These are phyloP conservation scores for Neopipo cinnamomea DNA, from an alignment of 2,113 vertebrate genomes.

Conservation along the genomic window DNA sequence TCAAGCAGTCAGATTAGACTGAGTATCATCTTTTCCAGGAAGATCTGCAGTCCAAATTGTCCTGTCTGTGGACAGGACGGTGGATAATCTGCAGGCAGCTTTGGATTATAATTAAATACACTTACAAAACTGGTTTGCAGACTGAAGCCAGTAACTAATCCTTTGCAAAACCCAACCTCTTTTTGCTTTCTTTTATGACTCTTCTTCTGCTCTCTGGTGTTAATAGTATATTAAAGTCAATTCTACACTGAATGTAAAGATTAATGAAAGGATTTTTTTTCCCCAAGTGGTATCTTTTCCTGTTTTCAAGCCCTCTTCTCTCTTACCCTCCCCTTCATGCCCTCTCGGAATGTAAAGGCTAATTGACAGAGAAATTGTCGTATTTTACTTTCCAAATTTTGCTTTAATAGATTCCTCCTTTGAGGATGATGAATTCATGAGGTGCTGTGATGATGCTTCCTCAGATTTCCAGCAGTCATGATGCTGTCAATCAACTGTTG, in stretches of 20 bases:
- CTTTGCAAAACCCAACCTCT: neutral
- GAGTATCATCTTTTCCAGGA: neutral
- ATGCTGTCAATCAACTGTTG: neutral
- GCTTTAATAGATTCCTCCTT: neutral
- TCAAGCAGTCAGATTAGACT: neutral
- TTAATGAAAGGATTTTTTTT: neutral
- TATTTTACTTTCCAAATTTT: neutral
- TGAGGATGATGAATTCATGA: neutral
- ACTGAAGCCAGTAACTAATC: slow-evolving; percentile 16
- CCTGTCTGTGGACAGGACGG: neutral
- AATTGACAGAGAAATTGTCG: neutral
- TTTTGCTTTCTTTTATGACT: neutral
- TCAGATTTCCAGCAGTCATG: neutral
- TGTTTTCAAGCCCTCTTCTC: neutral
- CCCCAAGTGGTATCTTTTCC: neutral
- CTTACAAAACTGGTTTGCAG: neutral
- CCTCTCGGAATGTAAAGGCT: neutral
- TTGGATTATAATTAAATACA: slow-evolving; percentile 15
- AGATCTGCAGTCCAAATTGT: neutral
- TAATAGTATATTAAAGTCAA: neutral
- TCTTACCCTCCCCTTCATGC: neutral
- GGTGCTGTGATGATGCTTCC: neutral
- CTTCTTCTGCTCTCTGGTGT: neutral
- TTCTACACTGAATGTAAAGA: neutral
- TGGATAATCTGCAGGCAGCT: neutral